Evolutionary conservation across 2,888 invertebrate genomes (phyloP).

Genomic region (Caradrina clavipalpis): DNA sequence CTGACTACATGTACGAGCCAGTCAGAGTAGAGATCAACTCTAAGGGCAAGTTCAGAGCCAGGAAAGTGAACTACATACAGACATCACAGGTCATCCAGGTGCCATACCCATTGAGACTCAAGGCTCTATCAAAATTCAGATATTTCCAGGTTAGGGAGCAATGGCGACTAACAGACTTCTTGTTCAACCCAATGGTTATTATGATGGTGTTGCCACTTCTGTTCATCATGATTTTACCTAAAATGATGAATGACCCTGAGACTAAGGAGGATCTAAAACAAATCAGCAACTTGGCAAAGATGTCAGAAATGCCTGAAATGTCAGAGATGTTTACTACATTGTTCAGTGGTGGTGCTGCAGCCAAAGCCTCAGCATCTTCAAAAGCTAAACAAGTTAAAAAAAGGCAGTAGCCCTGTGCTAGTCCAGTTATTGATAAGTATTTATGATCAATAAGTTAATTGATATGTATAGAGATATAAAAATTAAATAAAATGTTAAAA

Average conservation of each 20-base stretch:
- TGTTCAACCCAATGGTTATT: conserved; percentile 99
- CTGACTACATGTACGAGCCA: conserved; percentile 98
- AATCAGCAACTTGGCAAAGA: conserved; percentile 94
- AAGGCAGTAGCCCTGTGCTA: conserved; percentile 76
- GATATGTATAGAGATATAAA: conserved; percentile 66
- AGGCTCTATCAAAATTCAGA: conserved; percentile 94
- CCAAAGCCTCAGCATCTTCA: conserved; percentile 80
- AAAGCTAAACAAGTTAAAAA: conserved; percentile 88
- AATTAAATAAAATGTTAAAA: conserved; percentile 64
- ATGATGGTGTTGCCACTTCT: conserved; percentile 99
- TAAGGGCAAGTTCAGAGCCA: conserved; percentile 98
- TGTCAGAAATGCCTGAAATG: conserved; percentile 98
- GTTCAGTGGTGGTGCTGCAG: conserved; percentile 93
- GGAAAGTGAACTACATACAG: conserved; percentile 98
- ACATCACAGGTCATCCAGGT: conserved; percentile 97
- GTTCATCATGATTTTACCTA: conserved; percentile 97
- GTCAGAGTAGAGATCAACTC: conserved; percentile 99
- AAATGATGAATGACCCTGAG: conserved; percentile 99
- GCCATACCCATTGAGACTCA: conserved; percentile 97
- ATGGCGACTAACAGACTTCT: conserved; percentile 98
- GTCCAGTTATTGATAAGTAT: conserved; percentile 66
- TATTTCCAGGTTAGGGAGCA: conserved; percentile 99
- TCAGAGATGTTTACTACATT: conserved; percentile 98
- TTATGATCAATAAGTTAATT: conserved; percentile 71
- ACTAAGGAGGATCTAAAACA: conserved; percentile 99